phyloP scores from a whole-genome alignment of 2,797 vertebrate species.

The Hippocampus kuda region DNA sequence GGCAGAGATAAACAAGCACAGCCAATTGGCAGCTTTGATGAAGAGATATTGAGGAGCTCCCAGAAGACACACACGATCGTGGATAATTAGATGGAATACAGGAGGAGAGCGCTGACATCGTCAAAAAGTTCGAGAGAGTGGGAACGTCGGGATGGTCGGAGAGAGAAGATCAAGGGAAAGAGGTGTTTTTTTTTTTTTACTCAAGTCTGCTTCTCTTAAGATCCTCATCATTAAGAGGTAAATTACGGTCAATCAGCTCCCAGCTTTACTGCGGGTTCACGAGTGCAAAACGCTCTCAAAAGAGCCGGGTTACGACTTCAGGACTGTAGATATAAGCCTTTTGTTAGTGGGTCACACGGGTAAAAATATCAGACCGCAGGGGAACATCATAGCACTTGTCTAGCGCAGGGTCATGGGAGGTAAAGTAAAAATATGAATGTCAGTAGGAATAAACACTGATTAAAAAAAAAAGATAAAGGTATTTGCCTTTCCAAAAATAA shows the following conservation, averaged over 20 bases:
- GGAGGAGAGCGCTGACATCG: slow-evolving; percentile 42
- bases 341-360: not conserved
- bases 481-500: not conserved
- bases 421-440: not conserved
- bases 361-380: not conserved
- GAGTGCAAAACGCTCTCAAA: not conserved
- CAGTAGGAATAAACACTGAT: not conserved
- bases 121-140: slow-evolving; percentile 46
- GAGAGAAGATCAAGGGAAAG: not conserved
- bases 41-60: slow-evolving; percentile 59
- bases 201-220: not conserved
- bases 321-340: not conserved
- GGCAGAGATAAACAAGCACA: slow-evolving; percentile 64
- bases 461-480: not conserved
- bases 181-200: not conserved
- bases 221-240: not conserved
- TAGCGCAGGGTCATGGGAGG: not conserved
- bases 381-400: not conserved
- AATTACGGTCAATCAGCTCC: not conserved
- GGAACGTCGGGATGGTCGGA: slow-evolving; percentile 29
- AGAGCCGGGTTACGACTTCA: not conserved
- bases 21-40: slow-evolving; percentile 67
- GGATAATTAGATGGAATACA: slow-evolving; percentile 57
- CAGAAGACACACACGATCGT: slow-evolving; percentile 48
- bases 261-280: not conserved